Conservation (phyloP, 2,797 vertebrate species). For the Antrozous pallidus region DNA sequence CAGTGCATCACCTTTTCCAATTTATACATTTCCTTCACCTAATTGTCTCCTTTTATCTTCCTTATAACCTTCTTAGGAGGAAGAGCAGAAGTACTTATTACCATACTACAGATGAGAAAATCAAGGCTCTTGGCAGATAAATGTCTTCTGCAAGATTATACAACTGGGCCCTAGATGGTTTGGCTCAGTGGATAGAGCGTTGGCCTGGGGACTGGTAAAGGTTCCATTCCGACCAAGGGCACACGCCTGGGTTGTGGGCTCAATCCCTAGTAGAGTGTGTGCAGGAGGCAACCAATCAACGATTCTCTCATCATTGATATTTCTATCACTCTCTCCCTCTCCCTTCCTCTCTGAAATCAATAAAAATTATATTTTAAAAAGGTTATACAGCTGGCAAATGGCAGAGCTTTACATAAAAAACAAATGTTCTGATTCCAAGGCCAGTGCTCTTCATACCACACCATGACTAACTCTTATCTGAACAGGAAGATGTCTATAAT, state of each 20-base stretch:
- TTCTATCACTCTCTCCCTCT: too few species aligned
- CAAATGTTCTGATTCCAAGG: neutral
- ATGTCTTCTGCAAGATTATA: neutral
- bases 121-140: slow-evolving; percentile 19
- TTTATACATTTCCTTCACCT: neutral
- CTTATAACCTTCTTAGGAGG: neutral
- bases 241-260: too few species aligned
- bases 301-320: too few species aligned
- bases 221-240: too few species aligned
- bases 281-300: too few species aligned
- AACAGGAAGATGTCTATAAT: neutral
- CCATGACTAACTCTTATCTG: neutral
- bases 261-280: too few species aligned
- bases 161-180: neutral
- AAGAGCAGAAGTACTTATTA: slow-evolving; percentile 40
- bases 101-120: neutral
- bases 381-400: neutral
- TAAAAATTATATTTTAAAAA: neutral
- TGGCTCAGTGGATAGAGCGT: too few species aligned
- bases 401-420: slow-evolving; percentile 13
- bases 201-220: too few species aligned
- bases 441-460: neutral
- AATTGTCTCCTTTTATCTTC: neutral
- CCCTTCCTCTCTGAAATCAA: too few species aligned
- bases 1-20: neutral